These are phyloP conservation scores for Drosophila ambigua DNA, from an alignment of 1,140 invertebrate species.

Conservation along the genomic window DNA sequence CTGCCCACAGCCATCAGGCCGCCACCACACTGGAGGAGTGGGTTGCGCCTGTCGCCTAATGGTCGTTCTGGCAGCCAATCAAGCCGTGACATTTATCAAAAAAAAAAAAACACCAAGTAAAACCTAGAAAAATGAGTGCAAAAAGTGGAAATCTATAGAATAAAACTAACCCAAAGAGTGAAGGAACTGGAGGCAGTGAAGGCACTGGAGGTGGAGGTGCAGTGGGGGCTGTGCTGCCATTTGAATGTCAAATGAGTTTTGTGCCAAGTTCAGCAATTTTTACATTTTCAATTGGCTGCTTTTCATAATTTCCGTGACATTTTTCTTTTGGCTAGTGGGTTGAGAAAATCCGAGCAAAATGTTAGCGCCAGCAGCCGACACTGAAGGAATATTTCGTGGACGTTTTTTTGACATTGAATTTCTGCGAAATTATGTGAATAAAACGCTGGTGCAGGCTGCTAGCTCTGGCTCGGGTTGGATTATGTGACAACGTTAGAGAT, in stretches of 20 bases:
- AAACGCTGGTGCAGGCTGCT: too few species aligned
- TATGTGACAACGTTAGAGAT: too few species aligned
- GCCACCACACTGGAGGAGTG: background rate
- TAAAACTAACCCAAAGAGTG: constrained; percentile 13
- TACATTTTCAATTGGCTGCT: constrained; percentile 65
- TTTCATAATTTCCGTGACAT: constrained; percentile 62
- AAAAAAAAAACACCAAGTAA: constrained; percentile 29
- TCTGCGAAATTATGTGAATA: too few species aligned
- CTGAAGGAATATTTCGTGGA: too few species aligned
- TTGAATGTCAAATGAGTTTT: constrained; percentile 72
- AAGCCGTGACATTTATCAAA: constrained; percentile 65
- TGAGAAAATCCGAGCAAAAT: background rate
- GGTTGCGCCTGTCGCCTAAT: constrained; percentile 47
- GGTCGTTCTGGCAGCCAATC: constrained; percentile 61
- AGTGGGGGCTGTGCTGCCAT: constrained; percentile 24
- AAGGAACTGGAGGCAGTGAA: background rate
- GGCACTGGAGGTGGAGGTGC: background rate
- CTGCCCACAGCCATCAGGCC: too few species aligned
- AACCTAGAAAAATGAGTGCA: constrained; percentile 17
- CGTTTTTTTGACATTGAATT: too few species aligned
- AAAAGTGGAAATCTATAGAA: constrained; percentile 17
- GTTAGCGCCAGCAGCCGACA: background rate
- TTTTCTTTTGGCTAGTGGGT: background rate
- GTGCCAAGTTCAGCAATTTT: constrained; percentile 72
- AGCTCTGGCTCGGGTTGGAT: too few species aligned